Evolutionary conservation across 2,797 vertebrate species (phyloP).

Genomic region (Pelodytes ibericus): DNA sequence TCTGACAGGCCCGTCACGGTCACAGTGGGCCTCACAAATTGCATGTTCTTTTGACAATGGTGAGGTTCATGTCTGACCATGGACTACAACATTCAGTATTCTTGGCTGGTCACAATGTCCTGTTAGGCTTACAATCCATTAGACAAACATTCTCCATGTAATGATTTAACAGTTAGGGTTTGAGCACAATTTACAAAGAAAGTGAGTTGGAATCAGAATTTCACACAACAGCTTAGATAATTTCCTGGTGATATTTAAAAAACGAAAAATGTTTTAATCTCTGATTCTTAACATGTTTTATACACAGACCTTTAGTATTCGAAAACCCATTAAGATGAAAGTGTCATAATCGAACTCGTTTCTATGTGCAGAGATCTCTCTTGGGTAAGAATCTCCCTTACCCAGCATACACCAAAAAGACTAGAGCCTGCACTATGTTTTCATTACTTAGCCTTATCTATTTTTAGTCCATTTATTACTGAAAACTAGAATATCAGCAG

Average conservation of each 20-base stretch:
- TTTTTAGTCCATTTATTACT: conserved; percentile 13
- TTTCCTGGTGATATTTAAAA: background rate
- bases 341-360: conserved; percentile 14
- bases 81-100: conserved; percentile 16
- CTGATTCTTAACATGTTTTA: no score
- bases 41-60: conserved; percentile 19
- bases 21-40: background rate
- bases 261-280: background rate
- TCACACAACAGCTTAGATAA: no score
- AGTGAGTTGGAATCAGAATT: no score
- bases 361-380: conserved; percentile 24
- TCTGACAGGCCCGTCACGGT: background rate
- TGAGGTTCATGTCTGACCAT: conserved; percentile 17
- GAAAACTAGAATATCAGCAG: conserved; percentile 23
- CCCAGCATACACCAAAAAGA: conserved; percentile 15
- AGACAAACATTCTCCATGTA: conserved; percentile 37
- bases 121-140: conserved; percentile 32
- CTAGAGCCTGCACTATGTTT: background rate
- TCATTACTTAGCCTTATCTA: conserved; percentile 13
- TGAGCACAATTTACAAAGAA: conserved; percentile 32
- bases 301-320: no score
- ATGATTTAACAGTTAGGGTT: conserved; percentile 29
- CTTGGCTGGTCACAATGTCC: conserved; percentile 30
- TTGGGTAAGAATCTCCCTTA: conserved; percentile 12
- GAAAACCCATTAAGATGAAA: conserved; percentile 22